These are phyloP conservation scores for Lytechinus variegatus DNA, from an alignment of 35 echinoderm and acorn worm genomes.

Conservation along the genomic window DNA sequence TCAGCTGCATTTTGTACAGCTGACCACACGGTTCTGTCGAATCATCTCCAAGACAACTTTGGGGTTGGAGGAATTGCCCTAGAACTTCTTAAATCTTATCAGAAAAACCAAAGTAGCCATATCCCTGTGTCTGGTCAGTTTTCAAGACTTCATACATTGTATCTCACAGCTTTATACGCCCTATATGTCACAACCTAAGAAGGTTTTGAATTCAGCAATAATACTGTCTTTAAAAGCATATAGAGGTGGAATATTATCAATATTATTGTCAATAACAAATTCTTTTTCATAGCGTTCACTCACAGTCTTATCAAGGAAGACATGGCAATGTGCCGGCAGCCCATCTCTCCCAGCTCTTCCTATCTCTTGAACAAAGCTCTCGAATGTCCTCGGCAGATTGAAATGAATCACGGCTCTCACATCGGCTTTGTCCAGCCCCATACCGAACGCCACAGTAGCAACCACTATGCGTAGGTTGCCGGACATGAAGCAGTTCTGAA, in stretches of 20 bases:
- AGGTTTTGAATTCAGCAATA: background rate
- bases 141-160: background rate
- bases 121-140: background rate
- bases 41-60: too few relatives aligned
- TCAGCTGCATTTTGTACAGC: too few relatives aligned
- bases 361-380: constrained; percentile 95
- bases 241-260: too few relatives aligned
- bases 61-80: too few relatives aligned
- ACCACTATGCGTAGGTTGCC: constrained; percentile 82
- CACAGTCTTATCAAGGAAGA: constrained; percentile 84
- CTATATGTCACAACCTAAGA: background rate
- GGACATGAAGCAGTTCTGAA: constrained; percentile 92
- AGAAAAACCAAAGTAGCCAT: background rate
- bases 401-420: constrained; percentile 91
- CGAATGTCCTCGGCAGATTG: constrained; percentile 91
- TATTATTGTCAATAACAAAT: too few relatives aligned
- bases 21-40: too few relatives aligned
- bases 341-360: constrained; percentile 84
- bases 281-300: constrained; percentile 20
- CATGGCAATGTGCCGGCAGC: constrained; percentile 82
- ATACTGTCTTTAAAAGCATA: too few relatives aligned
- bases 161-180: background rate
- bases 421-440: constrained; percentile 95
- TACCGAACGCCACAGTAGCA: constrained; percentile 94
- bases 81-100: too few relatives aligned